These are phyloP conservation scores for Tribolium castaneum DNA, from an alignment of 1,140 invertebrate species.

Conservation along the genomic window DNA sequence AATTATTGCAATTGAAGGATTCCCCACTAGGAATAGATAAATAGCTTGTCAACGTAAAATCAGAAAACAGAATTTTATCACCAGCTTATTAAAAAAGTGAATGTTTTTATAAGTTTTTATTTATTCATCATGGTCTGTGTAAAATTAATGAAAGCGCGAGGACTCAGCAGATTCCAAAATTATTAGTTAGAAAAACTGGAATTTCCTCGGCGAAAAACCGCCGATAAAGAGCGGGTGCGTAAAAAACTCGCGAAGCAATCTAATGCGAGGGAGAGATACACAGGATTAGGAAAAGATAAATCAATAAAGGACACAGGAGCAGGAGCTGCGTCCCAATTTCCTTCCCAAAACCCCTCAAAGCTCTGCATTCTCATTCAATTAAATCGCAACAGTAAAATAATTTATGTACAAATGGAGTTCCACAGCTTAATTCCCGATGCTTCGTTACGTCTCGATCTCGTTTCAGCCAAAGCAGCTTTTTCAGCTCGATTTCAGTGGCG, in stretches of 20 bases:
- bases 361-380: not conserved
- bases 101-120: no score
- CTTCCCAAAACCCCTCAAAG: not conserved
- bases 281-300: slow-evolving; percentile 26
- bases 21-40: no score
- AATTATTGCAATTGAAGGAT: no score
- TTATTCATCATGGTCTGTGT: no score
- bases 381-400: slow-evolving; percentile 4
- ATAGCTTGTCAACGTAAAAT: no score
- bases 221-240: not conserved
- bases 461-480: slow-evolving; percentile 19
- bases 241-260: slow-evolving; percentile 1
- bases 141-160: no score
- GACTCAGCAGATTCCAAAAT: no score
- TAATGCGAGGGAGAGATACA: slow-evolving; percentile 1
- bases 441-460: slow-evolving; percentile 3
- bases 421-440: not conserved
- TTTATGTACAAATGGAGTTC: slow-evolving; percentile 9
- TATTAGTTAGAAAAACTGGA: not conserved
- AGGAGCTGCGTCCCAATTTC: not conserved
- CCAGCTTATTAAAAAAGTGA: no score
- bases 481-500: slow-evolving; percentile 13
- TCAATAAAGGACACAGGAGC: slow-evolving; percentile 10
- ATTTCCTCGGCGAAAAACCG: not conserved
- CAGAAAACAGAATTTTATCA: no score